Evolutionary conservation across 92 coral and sea anemone species (phyloP).

Genomic region (Porites lobata): DNA sequence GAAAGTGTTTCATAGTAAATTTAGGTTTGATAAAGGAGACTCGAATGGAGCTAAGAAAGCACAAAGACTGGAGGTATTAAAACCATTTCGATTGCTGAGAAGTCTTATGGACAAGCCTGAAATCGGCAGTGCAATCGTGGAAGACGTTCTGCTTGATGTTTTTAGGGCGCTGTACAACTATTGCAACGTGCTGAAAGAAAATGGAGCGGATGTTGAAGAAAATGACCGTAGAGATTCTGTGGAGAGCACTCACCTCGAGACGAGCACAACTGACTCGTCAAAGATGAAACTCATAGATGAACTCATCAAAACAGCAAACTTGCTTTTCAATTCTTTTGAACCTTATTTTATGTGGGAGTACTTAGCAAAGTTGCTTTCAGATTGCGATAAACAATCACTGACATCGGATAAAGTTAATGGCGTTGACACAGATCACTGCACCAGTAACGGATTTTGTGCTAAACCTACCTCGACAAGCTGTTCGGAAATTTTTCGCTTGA

Average conservation of each 20-base stretch:
- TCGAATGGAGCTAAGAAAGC: conserved; percentile 58
- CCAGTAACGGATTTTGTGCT: background rate
- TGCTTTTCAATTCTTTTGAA: conserved; percentile 94
- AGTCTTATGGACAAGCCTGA: conserved; percentile 96
- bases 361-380: conserved; percentile 83
- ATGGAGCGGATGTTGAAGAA: conserved; percentile 64
- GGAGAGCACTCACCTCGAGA: conserved; percentile 50
- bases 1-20: conserved; percentile 30
- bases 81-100: conserved; percentile 91
- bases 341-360: conserved; percentile 99
- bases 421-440: background rate
- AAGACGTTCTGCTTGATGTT: conserved; percentile 91
- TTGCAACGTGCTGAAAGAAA: conserved; percentile 70
- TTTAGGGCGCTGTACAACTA: conserved; percentile 83
- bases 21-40: conserved; percentile 1
- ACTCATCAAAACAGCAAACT: conserved; percentile 90
- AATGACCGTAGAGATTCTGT: conserved; percentile 67
- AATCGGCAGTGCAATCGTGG: conserved; percentile 89
- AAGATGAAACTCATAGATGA: conserved; percentile 89
- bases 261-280: conserved; percentile 37
- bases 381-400: conserved; percentile 50
- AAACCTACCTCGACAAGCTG: conserved; percentile 65
- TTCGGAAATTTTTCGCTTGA: conserved; percentile 89
- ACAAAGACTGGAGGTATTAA: conserved; percentile 71
- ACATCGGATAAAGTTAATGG: conserved; percentile 26